phyloP scores from a whole-genome alignment of 2,888 invertebrate genomes.

The Sabatieria punctata region DNA sequence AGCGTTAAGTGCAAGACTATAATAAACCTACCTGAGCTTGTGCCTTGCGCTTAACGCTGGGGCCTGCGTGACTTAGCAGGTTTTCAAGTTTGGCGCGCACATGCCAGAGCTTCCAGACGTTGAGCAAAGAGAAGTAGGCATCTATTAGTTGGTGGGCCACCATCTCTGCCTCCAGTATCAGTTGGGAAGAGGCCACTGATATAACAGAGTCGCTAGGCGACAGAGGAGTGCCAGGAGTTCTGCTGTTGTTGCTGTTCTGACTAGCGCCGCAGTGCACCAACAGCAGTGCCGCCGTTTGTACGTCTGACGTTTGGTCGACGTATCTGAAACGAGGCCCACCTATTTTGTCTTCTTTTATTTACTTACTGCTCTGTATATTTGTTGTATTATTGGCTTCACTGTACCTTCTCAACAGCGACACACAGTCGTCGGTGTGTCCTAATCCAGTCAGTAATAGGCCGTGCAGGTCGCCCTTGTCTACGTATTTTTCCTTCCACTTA shows the following conservation, averaged over 20 bases:
- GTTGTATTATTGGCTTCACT: no score
- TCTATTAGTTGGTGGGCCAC: slow-evolving; percentile 11
- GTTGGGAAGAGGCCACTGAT: no score
- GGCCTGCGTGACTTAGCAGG: background rate
- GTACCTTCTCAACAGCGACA: background rate
- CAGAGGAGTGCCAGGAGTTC: no score
- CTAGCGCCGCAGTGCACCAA: slow-evolving; percentile 35
- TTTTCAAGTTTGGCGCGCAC: background rate
- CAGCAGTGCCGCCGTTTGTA: slow-evolving; percentile 84
- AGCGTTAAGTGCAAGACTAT: no score
- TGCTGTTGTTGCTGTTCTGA: background rate
- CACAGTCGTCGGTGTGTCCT: background rate
- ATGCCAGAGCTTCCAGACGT: slow-evolving; percentile 17
- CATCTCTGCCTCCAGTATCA: slow-evolving; percentile 36
- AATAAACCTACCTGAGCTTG: no score
- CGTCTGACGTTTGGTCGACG: slow-evolving; percentile 43
- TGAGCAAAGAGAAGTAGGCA: slow-evolving; percentile 8
- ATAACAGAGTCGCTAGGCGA: no score
- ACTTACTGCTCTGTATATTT: no score
- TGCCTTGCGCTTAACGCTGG: no score
- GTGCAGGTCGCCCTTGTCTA: background rate
- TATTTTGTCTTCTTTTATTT: no score
- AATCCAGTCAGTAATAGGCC: background rate
- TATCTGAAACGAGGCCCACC: slow-evolving; percentile 1
- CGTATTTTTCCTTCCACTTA: background rate